Percentiles rank a stretch among this genome's conserved stretches.
These are phyloP conservation scores for Scaptodrosophila latifasciaeformis DNA, from an alignment of 2,888 invertebrate species.

Conservation along the genomic window DNA sequence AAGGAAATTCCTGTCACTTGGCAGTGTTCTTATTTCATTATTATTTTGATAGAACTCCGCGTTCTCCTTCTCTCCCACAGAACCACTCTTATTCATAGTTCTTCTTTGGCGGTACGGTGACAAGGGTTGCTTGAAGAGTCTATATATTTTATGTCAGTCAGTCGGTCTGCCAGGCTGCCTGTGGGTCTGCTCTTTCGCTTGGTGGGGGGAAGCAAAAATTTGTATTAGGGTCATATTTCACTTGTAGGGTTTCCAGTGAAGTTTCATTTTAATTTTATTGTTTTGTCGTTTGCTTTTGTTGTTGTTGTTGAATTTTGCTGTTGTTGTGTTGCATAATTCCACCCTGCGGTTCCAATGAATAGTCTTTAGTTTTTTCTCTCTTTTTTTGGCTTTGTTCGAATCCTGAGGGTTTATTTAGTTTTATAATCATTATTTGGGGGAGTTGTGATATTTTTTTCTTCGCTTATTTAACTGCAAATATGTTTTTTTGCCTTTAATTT, in stretches of 20 bases:
- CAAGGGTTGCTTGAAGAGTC: constrained; percentile 59
- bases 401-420: too few relatives aligned
- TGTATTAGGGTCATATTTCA: constrained; percentile 74
- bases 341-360: constrained; percentile 43
- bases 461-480: too few relatives aligned
- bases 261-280: constrained; percentile 68
- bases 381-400: too few relatives aligned
- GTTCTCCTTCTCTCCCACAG: too few relatives aligned
- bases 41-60: too few relatives aligned
- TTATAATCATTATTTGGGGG: too few relatives aligned
- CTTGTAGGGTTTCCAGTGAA: constrained; percentile 72
- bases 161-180: not conserved
- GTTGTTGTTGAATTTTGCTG: constrained; percentile 20
- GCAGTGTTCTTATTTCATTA: too few relatives aligned
- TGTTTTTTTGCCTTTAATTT: too few relatives aligned
- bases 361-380: too few relatives aligned
- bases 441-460: too few relatives aligned
- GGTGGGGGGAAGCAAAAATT: constrained; percentile 36
- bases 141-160: not conserved
- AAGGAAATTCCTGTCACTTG: too few relatives aligned
- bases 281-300: constrained; percentile 35
- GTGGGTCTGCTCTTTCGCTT: not conserved
- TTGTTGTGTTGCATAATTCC: constrained; percentile 30
- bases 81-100: too few relatives aligned
- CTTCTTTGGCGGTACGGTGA: constrained; percentile 34